Conservation (phyloP, 2,888 invertebrate species). For the Platycheirus albimanus region DNA sequence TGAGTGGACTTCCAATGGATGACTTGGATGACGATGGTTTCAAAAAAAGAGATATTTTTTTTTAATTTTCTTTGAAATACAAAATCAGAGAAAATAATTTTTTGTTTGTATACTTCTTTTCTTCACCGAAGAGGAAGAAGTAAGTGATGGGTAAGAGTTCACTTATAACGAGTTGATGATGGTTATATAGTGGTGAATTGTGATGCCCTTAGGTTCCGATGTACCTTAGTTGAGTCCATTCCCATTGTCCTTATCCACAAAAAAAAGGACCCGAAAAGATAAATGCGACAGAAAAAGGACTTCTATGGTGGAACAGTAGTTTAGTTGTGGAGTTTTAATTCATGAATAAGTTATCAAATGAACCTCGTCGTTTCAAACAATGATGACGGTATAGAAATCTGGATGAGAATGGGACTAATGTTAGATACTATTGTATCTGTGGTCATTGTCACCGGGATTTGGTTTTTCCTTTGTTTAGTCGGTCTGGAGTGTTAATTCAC, state of each 20-base stretch:
- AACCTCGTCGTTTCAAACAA: conserved; percentile 36
- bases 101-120: neutral
- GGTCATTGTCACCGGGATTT: neutral
- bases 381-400: neutral
- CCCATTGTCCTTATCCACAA: conserved; percentile 33
- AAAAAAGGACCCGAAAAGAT: conserved; percentile 5
- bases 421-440: neutral
- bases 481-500: conserved; percentile 5
- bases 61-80: neutral
- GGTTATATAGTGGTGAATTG: too few relatives aligned
- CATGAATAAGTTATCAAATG: conserved; percentile 64
- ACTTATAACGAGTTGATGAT: conserved; percentile 59
- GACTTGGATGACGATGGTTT: conserved; percentile 42
- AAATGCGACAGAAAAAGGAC: conserved; percentile 14
- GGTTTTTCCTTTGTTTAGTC: neutral
- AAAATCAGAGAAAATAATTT: conserved; percentile 9
- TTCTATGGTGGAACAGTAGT: conserved; percentile 1
- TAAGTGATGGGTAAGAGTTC: conserved; percentile 33
- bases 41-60: conserved; percentile 3
- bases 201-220: conserved; percentile 45
- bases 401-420: neutral
- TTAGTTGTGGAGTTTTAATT: conserved; percentile 20
- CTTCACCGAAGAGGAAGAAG: conserved; percentile 44
- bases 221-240: conserved; percentile 25
- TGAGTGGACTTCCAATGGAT: conserved; percentile 22